Conservation (phyloP, 2,113 vertebrate species). For the Delphinapterus leucas region DNA sequence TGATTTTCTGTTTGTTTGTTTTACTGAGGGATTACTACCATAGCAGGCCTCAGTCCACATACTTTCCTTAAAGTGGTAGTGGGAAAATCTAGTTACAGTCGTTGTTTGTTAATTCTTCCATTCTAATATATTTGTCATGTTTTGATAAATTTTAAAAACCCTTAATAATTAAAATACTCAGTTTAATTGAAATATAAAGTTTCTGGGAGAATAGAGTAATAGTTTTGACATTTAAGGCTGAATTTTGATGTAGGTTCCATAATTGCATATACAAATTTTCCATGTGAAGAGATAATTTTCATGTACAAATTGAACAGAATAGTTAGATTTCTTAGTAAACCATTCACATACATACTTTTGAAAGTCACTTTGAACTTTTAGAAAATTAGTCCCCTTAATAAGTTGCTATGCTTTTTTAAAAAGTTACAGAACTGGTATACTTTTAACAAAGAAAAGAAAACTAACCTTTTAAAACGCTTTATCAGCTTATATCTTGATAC, state of each 20-base stretch:
- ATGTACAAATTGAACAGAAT: constrained; percentile 3
- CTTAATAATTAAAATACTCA: not conserved
- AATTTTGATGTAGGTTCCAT: constrained; percentile 36
- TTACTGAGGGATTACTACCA: not conserved
- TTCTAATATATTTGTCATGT: constrained; percentile 36
- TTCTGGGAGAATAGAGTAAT: not conserved
- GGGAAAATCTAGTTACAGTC: not conserved
- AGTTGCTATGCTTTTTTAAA: not conserved
- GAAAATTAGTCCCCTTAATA: not conserved
- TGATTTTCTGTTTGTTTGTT: not conserved
- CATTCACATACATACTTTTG: not conserved
- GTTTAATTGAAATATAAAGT: constrained; percentile 27
- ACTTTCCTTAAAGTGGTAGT: not conserved
- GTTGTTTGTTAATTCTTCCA: not conserved
- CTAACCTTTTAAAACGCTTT: not conserved
- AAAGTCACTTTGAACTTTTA: not conserved
- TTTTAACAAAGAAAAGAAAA: not conserved
- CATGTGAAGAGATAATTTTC: constrained; percentile 17
- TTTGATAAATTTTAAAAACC: constrained; percentile 6
- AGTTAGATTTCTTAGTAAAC: not conserved
- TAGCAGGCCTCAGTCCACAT: not conserved
- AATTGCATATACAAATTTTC: constrained; percentile 35
- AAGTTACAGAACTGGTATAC: not conserved
- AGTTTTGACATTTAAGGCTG: constrained; percentile 28
- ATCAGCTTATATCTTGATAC: not conserved